Conservation (phyloP, 2,797 vertebrate species). For the Molossus alvarezi region DNA sequence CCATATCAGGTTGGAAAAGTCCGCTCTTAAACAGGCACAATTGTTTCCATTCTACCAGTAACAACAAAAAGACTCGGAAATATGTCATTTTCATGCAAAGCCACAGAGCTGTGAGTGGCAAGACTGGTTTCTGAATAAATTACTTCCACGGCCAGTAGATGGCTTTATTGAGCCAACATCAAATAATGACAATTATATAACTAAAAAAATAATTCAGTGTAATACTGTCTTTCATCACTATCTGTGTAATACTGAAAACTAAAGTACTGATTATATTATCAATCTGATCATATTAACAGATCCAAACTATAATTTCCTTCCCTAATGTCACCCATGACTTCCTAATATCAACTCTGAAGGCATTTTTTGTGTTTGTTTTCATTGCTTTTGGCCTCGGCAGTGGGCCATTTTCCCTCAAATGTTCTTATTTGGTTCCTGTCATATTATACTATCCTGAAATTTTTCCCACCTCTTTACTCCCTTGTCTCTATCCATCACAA, state of each 20-base stretch:
- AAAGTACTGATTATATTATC: too few species aligned
- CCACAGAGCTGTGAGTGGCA: neutral
- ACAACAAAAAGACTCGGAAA: neutral
- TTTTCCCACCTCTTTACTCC: neutral
- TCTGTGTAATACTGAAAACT: neutral
- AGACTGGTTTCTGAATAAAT: neutral
- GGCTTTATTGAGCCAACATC: neutral
- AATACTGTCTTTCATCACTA: neutral
- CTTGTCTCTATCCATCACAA: neutral
- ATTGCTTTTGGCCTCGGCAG: neutral
- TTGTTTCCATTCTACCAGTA: neutral
- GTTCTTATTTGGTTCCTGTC: neutral
- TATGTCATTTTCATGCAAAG: neutral
- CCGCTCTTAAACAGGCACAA: neutral
- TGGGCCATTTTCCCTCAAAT: neutral
- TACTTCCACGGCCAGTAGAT: neutral
- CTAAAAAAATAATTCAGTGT: neutral
- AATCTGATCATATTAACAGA: neutral
- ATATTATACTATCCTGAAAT: neutral
- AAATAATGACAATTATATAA: constrained; percentile 14
- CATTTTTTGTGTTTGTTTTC: neutral
- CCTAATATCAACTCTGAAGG: neutral
- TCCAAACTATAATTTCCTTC: constrained; percentile 20
- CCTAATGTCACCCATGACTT: neutral
- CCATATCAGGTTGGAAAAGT: neutral